Base-by-base conservation (phyloP, 2,797 vertebrate genomes). In the Oreochromis mossambicus region DNA sequence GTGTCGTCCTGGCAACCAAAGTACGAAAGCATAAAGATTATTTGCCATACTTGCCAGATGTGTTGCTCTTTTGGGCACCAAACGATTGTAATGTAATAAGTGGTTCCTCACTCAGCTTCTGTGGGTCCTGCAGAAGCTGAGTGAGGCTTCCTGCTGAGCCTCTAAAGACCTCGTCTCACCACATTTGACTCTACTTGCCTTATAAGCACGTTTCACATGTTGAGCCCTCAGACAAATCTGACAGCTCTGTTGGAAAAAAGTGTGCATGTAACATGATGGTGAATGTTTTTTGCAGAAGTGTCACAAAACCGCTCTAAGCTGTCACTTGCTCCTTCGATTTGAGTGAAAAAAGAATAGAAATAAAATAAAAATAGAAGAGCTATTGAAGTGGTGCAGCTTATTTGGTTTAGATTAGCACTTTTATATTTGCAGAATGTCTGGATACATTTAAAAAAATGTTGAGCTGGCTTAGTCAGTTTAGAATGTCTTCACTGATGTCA, bases 1-100 rank as follows among this genome's bases (percentile, higher is more conserved):
- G 81, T 24, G 91, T 93, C 92, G 89, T 92, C 91, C 92, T 92
- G 90, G 88, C 87, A 88, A 89, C 86, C 7, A n/a, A 77, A 82
- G 89, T 78, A 76, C 81, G 91, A 95, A 95, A 93, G 87, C 89
- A 93, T 88, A 91, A 89, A 91, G 83, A 90, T 48, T 83, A 83
- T 90, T 92, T 90, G 87, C 92, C 90, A 92, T 90, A 91, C 70
- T 48, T 32, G 17, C 70, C 70, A 75, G 43, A 75, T 92, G 87
- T 87, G 81, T 92, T 90, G 89, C 88, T 95, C 94, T 92, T 94
- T 92, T 92, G 92, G 91, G 83, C 90, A 82, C 82, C 83, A 78
- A 89, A 32, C 81, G 83, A 88, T 95, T 94, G 92, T 94, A 95
- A 75, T 92, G 90, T 92, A 94, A 94, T 94, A 94, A 95, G 93